Evolutionary conservation across 2,113 vertebrate species (phyloP).

Genomic region (Rhagologus leucostigma): DNA sequence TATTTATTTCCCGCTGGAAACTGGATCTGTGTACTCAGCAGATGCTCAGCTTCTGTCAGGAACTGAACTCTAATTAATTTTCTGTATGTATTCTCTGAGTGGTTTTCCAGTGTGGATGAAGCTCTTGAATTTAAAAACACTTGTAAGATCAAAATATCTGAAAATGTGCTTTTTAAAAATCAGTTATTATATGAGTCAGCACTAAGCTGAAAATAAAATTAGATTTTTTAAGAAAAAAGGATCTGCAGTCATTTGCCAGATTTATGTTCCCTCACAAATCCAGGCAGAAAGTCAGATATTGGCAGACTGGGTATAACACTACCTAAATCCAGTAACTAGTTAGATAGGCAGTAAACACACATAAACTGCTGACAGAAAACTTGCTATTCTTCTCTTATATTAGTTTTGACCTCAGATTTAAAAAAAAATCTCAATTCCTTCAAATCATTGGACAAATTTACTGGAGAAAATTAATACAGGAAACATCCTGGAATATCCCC

Average conservation of each 20-base stretch:
- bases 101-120: slow-evolving; percentile 6
- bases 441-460: not conserved
- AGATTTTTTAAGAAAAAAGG: not conserved
- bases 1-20: slow-evolving; percentile 15
- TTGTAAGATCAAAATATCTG: not conserved
- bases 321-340: not conserved
- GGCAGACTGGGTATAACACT: not conserved
- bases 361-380: not conserved
- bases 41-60: slow-evolving; percentile 24
- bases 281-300: not conserved
- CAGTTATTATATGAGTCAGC: not conserved
- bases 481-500: not conserved
- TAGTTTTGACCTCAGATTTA: not conserved
- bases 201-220: slow-evolving; percentile 17
- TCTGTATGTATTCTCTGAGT: slow-evolving; percentile 2
- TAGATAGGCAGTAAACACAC: not conserved
- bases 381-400: not conserved
- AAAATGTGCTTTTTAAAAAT: not conserved
- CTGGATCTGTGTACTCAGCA: not conserved
- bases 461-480: not conserved
- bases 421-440: not conserved
- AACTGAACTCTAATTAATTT: slow-evolving; percentile 20
- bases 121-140: slow-evolving; percentile 14
- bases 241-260: not conserved
- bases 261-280: not conserved